Conservation (phyloP, 1,140 invertebrate genomes). For the Caerostris extrusa region DNA sequence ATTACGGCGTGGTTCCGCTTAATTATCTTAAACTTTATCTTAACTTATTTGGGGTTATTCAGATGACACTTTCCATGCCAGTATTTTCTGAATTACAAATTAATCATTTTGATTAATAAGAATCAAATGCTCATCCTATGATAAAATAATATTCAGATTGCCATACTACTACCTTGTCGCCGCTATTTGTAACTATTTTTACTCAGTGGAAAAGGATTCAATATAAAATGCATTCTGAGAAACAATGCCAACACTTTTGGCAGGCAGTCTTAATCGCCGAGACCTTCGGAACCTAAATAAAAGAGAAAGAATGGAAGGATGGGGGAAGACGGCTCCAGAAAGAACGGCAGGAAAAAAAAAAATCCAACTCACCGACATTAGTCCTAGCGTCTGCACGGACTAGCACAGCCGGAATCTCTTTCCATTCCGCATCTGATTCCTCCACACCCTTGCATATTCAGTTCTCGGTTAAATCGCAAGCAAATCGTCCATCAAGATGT, state of each 20-base stretch:
- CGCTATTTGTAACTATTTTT: slow-evolving; percentile 73
- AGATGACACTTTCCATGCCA: too few species aligned
- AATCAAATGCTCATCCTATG: background rate
- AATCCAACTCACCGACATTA: slow-evolving; percentile 25
- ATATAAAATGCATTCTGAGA: slow-evolving; percentile 69
- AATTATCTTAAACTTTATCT: too few species aligned
- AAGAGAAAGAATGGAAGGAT: slow-evolving; percentile 71
- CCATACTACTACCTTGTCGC: slow-evolving; percentile 34
- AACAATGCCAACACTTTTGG: slow-evolving; percentile 74
- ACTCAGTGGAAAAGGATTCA: background rate
- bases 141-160: background rate
- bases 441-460: too few species aligned
- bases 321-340: slow-evolving; percentile 25
- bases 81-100: too few species aligned
- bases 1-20: too few species aligned
- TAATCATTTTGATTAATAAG: background rate
- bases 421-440: background rate
- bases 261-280: slow-evolving; percentile 65
- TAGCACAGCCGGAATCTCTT: background rate
- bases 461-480: background rate
- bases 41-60: too few species aligned
- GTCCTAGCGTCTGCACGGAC: background rate
- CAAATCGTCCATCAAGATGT: slow-evolving; percentile 11
- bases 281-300: slow-evolving; percentile 72
- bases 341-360: slow-evolving; percentile 44